Base-by-base conservation (phyloP, 1,140 invertebrate genomes). In the Stegodyphus mimosarum region DNA sequence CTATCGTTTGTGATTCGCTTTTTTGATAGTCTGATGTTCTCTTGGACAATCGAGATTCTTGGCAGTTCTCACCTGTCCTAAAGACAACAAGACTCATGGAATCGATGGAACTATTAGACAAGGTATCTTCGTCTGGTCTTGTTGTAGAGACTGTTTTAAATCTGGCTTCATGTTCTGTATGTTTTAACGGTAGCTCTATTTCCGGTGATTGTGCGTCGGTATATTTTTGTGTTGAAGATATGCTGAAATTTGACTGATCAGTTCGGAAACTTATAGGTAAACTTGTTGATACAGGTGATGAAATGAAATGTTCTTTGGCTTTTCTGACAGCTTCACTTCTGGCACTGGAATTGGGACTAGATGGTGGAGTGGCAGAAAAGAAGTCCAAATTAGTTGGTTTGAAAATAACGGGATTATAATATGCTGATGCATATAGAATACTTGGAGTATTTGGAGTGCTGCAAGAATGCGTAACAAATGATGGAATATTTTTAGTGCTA, bases 251-350 rank as follows among this genome's bases (percentile, higher is more conserved):
- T 49, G 75, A 51, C 18, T 33, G 7, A n/a, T 72, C 4, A n/a
- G 55, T 5, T 7, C 64, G 49, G 55, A 50, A n/a, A 52, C 55
- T 60, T 60, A 60, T 5, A 10, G 55, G 55, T 15, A 15, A 10
- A 5, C 48, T 55, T 49, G 70, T 17, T n/a, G 52, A 53, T 53
- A 51, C 48, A 51, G 53, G 69, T 13, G 83, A 69, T 9, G 84
- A 71, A 49, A 86, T 86, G 15, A 86, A 86, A 11, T 79, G 6
- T 69, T 86, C 76, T 80, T 67, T 86, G 4, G 84, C 84, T 66
- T 55, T 74, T 9, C 17, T 53, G 7, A 86, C 15, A 17, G 84
- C 76, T 74, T 66, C 55, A 50, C 52, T 48, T 48, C 84, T 60
- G 6, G 63, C 84, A 6, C 52, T 17, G 13, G 70, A 79, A 0